Evolutionary conservation across 2,888 invertebrate genomes (phyloP).

Genomic region (Eristalis arbustorum): DNA sequence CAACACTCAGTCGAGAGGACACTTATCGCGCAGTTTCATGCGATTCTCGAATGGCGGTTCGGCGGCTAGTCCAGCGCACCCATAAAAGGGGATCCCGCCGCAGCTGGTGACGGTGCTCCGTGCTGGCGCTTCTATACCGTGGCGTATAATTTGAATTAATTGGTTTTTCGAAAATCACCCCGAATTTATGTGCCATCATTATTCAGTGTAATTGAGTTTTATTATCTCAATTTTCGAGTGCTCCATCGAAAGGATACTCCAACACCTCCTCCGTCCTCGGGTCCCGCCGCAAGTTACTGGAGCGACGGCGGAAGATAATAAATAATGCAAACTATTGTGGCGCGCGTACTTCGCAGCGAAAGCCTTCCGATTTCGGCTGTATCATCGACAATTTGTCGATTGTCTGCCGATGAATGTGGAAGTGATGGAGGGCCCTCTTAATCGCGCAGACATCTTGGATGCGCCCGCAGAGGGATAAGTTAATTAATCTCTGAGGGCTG

Average conservation of each 20-base stretch:
- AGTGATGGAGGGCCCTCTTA: not conserved
- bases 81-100: conserved; percentile 5
- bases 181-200: conserved; percentile 60
- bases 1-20: not conserved
- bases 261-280: not conserved
- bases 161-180: conserved; percentile 58
- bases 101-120: conserved; percentile 13
- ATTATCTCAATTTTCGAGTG: conserved; percentile 57
- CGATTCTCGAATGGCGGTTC: not conserved
- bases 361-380: conserved; percentile 12
- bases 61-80: not conserved
- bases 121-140: conserved; percentile 35
- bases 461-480: not conserved
- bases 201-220: conserved; percentile 64
- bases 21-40: conserved; percentile 49
- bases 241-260: conserved; percentile 24
- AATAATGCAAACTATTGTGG: conserved; percentile 57
- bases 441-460: not conserved
- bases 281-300: too few species aligned
- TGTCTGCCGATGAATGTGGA: conserved; percentile 25
- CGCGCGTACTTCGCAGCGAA: conserved; percentile 2
- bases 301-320: conserved; percentile 17
- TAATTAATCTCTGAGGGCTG: not conserved
- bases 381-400: conserved; percentile 19
- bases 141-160: conserved; percentile 64